Conservation (phyloP, 2,797 vertebrate genomes). For the Sorex maritimensis region DNA sequence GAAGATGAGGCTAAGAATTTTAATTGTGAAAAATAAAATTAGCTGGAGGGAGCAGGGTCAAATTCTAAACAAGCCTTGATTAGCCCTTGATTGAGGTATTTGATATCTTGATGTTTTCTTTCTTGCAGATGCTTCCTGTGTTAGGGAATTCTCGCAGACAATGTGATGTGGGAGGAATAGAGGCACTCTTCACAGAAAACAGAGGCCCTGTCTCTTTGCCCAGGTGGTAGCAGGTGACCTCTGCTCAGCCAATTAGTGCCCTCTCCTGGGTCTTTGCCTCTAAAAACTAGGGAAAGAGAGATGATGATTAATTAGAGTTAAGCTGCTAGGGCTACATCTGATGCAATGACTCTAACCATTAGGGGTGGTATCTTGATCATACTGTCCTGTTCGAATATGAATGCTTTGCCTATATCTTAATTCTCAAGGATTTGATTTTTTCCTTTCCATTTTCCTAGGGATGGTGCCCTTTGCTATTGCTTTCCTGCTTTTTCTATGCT, state of each 20-base stretch:
- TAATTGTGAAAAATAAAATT: slow-evolving; percentile 38
- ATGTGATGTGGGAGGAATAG: not conserved
- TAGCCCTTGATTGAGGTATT: slow-evolving; percentile 14
- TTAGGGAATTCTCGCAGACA: not conserved
- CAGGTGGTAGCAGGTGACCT: not conserved
- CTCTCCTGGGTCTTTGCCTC: not conserved
- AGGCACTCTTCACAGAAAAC: not conserved
- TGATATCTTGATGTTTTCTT: slow-evolving; percentile 32
- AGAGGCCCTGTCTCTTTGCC: not conserved
- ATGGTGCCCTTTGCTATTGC: not conserved
- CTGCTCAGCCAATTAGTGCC: not conserved
- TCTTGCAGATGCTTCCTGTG: not conserved
- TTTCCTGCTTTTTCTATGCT: not conserved
- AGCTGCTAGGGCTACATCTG: not conserved
- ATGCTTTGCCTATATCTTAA: slow-evolving; percentile 3
- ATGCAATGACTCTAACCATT: not conserved
- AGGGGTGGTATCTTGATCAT: not conserved
- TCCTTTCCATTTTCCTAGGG: not conserved
- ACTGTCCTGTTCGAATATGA: not conserved
- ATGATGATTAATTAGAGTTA: not conserved
- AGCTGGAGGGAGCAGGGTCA: not conserved
- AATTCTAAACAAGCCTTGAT: not conserved
- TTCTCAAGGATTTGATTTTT: not conserved
- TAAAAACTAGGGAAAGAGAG: slow-evolving; percentile 19
- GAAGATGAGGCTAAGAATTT: slow-evolving; percentile 33